Conservation (phyloP, 2,888 invertebrate species). For the Himalopsyche japonica region DNA sequence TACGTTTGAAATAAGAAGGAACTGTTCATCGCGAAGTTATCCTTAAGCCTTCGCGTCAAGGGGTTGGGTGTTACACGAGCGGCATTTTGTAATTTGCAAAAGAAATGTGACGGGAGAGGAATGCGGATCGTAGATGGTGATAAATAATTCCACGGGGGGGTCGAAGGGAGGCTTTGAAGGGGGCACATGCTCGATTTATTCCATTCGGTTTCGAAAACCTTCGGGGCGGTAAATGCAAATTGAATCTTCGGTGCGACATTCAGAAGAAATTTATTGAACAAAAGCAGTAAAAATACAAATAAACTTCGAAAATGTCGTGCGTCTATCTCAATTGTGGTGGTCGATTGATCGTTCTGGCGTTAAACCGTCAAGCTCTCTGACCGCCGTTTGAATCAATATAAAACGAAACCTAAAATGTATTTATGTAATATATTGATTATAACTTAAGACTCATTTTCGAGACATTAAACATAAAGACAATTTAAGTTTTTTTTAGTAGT, state of each 20-base stretch:
- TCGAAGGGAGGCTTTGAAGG: background rate
- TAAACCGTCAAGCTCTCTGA: background rate
- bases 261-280: slow-evolving; percentile 15
- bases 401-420: too few species aligned
- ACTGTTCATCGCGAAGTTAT: background rate
- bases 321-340: background rate
- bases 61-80: slow-evolving; percentile 9
- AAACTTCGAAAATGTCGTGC: background rate
- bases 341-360: background rate
- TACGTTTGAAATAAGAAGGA: background rate
- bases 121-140: slow-evolving; percentile 33
- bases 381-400: background rate
- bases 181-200: slow-evolving; percentile 22
- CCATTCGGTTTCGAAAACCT: slow-evolving; percentile 4
- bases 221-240: slow-evolving; percentile 27
- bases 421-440: too few species aligned
- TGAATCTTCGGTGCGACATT: slow-evolving; percentile 29
- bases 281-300: background rate
- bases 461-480: too few species aligned
- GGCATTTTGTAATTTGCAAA: slow-evolving; percentile 41
- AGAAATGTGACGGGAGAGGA: slow-evolving; percentile 38
- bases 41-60: background rate
- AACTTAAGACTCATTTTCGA: too few species aligned
- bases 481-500: too few species aligned
- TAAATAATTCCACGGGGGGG: slow-evolving; percentile 33